phyloP scores from a whole-genome alignment of 2,113 vertebrate genomes.

The Bubo bubo region DNA sequence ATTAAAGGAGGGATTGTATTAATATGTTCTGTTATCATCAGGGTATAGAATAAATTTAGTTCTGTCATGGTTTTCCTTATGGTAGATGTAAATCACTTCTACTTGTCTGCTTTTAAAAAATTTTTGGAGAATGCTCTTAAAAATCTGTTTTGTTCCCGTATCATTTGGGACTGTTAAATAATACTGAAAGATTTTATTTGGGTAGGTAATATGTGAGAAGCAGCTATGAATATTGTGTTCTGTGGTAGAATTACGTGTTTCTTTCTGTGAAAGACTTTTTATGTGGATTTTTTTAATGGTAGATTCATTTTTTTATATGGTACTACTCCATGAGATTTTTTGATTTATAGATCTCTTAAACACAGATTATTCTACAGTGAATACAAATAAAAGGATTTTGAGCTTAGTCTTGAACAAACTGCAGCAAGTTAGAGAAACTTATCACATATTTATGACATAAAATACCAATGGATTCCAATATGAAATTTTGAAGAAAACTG shows the following conservation, averaged over 20 bases:
- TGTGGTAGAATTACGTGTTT: not conserved
- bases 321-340: not conserved
- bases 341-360: not conserved
- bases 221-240: not conserved
- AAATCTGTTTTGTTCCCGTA: not conserved
- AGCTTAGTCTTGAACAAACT: not conserved
- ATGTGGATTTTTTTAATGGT: rapidly evolving
- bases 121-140: not conserved
- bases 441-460: not conserved
- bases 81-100: not conserved
- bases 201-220: not conserved
- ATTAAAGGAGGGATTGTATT: not conserved
- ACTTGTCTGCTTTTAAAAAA: not conserved
- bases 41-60: not conserved
- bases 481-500: not conserved
- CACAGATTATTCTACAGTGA: not conserved
- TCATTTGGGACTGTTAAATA: not conserved
- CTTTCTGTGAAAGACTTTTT: not conserved
- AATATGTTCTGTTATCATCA: not conserved
- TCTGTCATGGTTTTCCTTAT: not conserved
- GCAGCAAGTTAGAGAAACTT: not conserved
- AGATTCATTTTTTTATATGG: not conserved
- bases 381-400: not conserved
- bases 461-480: not conserved
- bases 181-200: not conserved